A percentile compares a stretch with the other conserved stretches of the same genome.
These are phyloP conservation scores for Cottoperca gobio DNA, from an alignment of 2,797 vertebrate species.

Conservation along the genomic window DNA sequence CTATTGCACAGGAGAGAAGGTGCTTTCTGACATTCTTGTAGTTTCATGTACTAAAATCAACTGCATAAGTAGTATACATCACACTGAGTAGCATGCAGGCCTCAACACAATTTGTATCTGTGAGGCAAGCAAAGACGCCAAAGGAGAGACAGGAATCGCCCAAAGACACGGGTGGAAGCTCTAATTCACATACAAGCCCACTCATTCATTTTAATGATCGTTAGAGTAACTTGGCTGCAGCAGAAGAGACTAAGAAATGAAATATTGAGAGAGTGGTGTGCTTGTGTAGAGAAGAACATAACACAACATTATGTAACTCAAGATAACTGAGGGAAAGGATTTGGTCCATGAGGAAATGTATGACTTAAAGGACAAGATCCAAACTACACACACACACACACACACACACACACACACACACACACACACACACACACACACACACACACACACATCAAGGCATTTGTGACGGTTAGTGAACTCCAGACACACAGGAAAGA, in stretches of 20 bases:
- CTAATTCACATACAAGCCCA: constrained; percentile 15
- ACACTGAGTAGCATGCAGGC: background rate
- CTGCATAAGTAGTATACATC: background rate
- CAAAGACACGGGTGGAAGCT: constrained; percentile 33
- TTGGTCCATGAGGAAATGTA: constrained; percentile 45
- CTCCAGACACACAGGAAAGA: constrained; percentile 58
- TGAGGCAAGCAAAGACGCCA: constrained; percentile 6
- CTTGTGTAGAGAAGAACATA: constrained; percentile 26
- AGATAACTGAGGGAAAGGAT: constrained; percentile 41
- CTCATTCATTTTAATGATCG: constrained; percentile 49
- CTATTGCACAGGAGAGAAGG: background rate
- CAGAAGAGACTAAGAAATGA: constrained; percentile 34
- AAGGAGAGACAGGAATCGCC: constrained; percentile 15
- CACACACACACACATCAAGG: constrained; percentile 35
- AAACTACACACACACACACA: constrained; percentile 39
- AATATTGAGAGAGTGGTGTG: constrained; percentile 48
- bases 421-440: constrained; percentile 39
- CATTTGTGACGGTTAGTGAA: constrained; percentile 60
- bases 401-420: constrained; percentile 42
- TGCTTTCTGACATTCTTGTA: background rate
- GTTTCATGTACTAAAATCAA: constrained; percentile 11
- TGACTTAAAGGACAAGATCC: constrained; percentile 38
- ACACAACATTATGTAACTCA: constrained; percentile 50
- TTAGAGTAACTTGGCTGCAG: constrained; percentile 34
- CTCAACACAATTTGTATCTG: constrained; percentile 13